Conservation (phyloP, 1,140 invertebrate species). For the Drosophila asahinai region DNA sequence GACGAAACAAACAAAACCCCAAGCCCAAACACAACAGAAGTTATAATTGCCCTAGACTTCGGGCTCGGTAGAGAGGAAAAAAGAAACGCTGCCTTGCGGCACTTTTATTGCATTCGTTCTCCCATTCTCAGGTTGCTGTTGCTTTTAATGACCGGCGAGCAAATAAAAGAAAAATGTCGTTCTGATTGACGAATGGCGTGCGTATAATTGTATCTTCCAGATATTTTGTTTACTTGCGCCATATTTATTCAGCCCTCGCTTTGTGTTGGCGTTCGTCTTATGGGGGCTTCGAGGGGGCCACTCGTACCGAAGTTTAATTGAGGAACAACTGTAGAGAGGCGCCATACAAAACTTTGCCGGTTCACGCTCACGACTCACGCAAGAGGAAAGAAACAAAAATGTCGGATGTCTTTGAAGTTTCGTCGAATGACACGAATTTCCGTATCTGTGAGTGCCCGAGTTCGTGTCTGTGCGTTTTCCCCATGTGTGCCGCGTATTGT, state of each 20-base stretch:
- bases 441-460: slow-evolving; percentile 14
- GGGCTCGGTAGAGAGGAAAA: slow-evolving; percentile 25
- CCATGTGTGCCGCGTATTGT: slow-evolving; percentile 33
- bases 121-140: slow-evolving; percentile 54
- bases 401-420: slow-evolving; percentile 74
- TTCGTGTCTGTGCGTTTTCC: slow-evolving; percentile 8
- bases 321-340: slow-evolving; percentile 77
- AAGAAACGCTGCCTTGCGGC: slow-evolving; percentile 74
- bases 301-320: slow-evolving; percentile 71
- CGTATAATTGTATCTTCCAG: slow-evolving; percentile 85
- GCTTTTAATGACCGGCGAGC: slow-evolving; percentile 74
- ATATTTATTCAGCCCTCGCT: slow-evolving; percentile 45
- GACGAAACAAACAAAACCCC: slow-evolving; percentile 38
- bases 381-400: slow-evolving; percentile 70
- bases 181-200: slow-evolving; percentile 85
- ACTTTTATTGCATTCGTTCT: slow-evolving; percentile 75
- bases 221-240: slow-evolving; percentile 80
- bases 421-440: slow-evolving; percentile 31
- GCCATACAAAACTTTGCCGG: slow-evolving; percentile 61
- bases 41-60: slow-evolving; percentile 48
- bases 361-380: slow-evolving; percentile 61
- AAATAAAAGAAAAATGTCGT: slow-evolving; percentile 84
- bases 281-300: slow-evolving; percentile 16
- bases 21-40: slow-evolving; percentile 51
- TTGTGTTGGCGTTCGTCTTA: slow-evolving; percentile 28